Evolutionary conservation across 2,888 invertebrate species (phyloP).

Genomic region (Phalangium opilio): DNA sequence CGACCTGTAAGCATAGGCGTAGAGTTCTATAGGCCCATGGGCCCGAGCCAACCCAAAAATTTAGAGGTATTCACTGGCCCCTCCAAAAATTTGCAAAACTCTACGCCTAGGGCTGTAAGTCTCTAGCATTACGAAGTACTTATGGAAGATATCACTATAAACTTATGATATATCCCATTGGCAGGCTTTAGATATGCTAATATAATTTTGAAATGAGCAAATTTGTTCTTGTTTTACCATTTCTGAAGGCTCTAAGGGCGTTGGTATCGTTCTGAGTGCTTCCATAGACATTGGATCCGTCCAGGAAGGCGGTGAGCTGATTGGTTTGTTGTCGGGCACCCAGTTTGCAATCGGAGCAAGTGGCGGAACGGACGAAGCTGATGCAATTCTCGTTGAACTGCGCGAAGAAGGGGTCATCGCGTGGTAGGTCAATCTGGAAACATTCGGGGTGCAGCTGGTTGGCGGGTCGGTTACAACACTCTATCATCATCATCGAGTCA

Average conservation of each 20-base stretch:
- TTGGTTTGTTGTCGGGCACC: slow-evolving; percentile 69
- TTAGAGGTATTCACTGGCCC: too few species aligned
- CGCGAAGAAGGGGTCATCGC: slow-evolving; percentile 58
- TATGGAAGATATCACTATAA: too few species aligned
- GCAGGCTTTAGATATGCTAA: too few species aligned
- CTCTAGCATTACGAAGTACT: too few species aligned
- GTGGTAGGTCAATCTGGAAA: slow-evolving; percentile 76
- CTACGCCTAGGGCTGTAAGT: too few species aligned
- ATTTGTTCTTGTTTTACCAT: too few species aligned
- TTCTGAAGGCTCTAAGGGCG: slow-evolving; percentile 14
- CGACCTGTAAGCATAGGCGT: too few species aligned
- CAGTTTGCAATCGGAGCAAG: slow-evolving; percentile 19
- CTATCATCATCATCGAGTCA: slow-evolving; percentile 14
- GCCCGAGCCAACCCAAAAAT: too few species aligned
- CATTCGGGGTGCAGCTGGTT: slow-evolving; percentile 65
- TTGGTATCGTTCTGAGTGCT: slow-evolving; percentile 20
- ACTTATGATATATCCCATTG: too few species aligned
- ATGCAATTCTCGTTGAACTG: slow-evolving; percentile 18
- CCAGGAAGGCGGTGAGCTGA: slow-evolving; percentile 79
- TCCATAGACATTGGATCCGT: slow-evolving; percentile 74
- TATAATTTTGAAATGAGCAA: too few species aligned
- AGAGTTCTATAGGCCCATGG: too few species aligned
- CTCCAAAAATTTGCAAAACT: too few species aligned
- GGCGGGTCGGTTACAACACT: slow-evolving; percentile 18
- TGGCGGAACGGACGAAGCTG: slow-evolving; percentile 21